A percentile compares a stretch with the other conserved stretches of the same genome.
Evolutionary conservation across 1,140 invertebrate species (phyloP).

Genomic region (Drosophila nasuta): DNA sequence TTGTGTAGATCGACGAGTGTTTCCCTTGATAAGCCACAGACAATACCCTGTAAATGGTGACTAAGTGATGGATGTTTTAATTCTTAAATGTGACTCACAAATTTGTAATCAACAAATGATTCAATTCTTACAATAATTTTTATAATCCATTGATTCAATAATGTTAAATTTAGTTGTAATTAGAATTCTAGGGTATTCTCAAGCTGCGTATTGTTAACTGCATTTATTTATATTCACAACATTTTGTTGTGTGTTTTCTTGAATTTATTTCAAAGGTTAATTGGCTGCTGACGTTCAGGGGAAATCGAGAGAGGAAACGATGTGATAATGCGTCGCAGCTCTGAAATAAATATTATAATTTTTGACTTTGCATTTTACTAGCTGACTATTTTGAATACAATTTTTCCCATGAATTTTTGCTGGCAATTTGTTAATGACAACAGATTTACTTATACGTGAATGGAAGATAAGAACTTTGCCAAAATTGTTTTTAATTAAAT

Average conservation of each 20-base stretch:
- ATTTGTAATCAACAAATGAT: too few species aligned
- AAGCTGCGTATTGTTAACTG: not conserved
- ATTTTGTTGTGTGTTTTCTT: not conserved
- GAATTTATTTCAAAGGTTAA: constrained; percentile 62
- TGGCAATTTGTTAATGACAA: constrained; percentile 18
- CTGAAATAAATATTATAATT: constrained; percentile 32
- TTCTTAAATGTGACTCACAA: too few species aligned
- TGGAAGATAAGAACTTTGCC: constrained; percentile 18
- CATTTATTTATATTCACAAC: not conserved
- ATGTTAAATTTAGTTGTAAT: not conserved
- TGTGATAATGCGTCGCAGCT: constrained; percentile 50
- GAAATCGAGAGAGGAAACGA: constrained; percentile 21
- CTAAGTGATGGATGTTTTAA: not conserved
- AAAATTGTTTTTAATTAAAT: not conserved
- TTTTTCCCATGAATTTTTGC: constrained; percentile 33
- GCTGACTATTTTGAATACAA: not conserved
- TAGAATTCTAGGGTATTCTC: not conserved
- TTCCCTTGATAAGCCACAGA: not conserved
- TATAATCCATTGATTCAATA: too few species aligned
- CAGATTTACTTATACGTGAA: constrained; percentile 6
- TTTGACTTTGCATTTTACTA: constrained; percentile 10
- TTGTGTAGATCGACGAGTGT: constrained; percentile 4
- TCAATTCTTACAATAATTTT: too few species aligned
- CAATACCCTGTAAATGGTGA: not conserved
- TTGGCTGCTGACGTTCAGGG: constrained; percentile 55